Evolutionary conservation across 2,888 invertebrate genomes (phyloP), one percentile per base, ranked within the genome.

Genomic region (Orthosia gothica): DNA sequence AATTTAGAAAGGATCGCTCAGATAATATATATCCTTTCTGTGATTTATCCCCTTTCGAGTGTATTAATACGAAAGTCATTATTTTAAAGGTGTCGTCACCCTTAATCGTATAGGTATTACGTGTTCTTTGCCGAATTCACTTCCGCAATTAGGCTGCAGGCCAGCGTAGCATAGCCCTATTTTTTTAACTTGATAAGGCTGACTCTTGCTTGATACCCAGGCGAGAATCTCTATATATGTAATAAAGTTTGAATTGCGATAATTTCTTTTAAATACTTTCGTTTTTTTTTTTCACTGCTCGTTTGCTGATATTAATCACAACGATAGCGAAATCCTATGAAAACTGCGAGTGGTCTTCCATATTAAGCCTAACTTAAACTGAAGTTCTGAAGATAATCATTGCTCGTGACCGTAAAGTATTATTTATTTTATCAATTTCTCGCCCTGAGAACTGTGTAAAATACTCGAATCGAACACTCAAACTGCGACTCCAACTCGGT

Each of bases 361-460:
- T 47, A 20, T 40, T 59, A 13, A 69, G 16, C 45, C 61, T 23
- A 40, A 58, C 18, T 52, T 47, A 9, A 58, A 50, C 32, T 57
- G 15, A 26, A 45, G 26, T 47, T n/a, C 15, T 26, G 45, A n/a
- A 62, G 64, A 55, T 57, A 64, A 57, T 69, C 16, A 13, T 18
- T 13, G 65, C 20, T 54, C 70, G 61, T 69, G 69, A 70, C 70
- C 76, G 40, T 62, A 49, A 52, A 72, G 15, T 18, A 13, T 47
- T 16, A 23, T 11, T 58, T 47, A n/a, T 54, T 54, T 61, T 62
- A 61, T 74, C 7, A 47, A 69, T 45, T 47, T 57, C 26, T 16
- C 49, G 26, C 7, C 9, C 3, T 23, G 47, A 49, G 47, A 5
- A 59, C 20, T 15, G 13, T 45, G 20, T 70, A 54, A 26, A 54